Conservation (phyloP, 2,888 invertebrate species). For the Eucriotettix oculatus region DNA sequence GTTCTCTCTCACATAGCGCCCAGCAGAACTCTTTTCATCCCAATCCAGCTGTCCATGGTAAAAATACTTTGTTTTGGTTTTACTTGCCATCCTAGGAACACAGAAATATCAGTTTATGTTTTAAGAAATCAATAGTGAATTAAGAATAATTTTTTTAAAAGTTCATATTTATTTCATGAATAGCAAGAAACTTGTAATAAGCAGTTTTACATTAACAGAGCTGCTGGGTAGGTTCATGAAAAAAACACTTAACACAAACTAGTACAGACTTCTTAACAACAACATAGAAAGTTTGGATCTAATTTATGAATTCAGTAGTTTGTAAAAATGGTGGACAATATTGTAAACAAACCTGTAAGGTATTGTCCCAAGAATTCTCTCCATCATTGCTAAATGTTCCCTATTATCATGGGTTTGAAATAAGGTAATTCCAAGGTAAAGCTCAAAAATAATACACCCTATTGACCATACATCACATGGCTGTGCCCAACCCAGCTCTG, state of each 20-base stretch:
- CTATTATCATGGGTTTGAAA: constrained; percentile 99
- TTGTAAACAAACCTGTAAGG: constrained; percentile 61
- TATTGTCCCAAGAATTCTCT: constrained; percentile 89
- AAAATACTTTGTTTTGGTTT: constrained; percentile 95
- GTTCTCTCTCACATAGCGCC: constrained; percentile 93
- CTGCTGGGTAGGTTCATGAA: no score
- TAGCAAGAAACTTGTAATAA: no score
- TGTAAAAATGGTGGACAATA: constrained; percentile 7
- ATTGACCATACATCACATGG: constrained; percentile 99
- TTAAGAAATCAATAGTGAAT: no score
- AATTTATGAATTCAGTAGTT: no score
- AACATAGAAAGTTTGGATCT: no score
- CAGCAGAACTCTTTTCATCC: constrained; percentile 93
- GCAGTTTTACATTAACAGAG: no score
- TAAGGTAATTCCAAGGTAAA: constrained; percentile 93
- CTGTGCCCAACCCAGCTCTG: constrained; percentile 97
- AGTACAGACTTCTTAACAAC: no score
- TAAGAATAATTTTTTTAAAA: no score
- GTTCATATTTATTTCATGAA: no score
- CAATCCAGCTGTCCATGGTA: constrained; percentile 94
- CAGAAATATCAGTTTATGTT: not conserved
- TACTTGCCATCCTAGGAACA: constrained; percentile 56
- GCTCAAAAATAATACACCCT: constrained; percentile 97
- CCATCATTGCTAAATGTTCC: constrained; percentile 99
- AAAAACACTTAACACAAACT: no score